Conservation (phyloP, 2,797 vertebrate genomes). For the Rhincodon typus region DNA sequence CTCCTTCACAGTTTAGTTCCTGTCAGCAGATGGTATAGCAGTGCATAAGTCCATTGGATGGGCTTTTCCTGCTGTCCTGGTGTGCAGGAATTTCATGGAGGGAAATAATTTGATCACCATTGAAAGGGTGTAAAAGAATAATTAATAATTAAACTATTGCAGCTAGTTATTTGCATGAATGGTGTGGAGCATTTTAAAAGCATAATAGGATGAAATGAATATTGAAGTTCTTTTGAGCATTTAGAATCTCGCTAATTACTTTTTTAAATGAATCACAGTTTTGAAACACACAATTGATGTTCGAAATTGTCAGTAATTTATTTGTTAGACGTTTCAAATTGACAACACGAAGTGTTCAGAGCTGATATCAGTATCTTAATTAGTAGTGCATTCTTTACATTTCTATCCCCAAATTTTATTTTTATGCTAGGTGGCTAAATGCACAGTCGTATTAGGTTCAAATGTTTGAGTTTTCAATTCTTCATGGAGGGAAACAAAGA, state of each 20-base stretch:
- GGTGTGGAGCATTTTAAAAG: not conserved
- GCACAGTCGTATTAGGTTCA: not conserved
- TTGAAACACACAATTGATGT: not conserved
- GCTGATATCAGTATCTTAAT: not conserved
- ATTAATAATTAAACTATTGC: not conserved
- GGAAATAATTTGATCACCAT: not conserved
- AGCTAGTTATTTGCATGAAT: not conserved
- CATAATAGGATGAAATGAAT: not conserved
- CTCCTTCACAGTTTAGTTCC: not conserved
- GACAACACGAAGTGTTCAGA: not conserved
- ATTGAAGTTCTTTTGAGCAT: not conserved
- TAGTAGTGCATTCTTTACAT: not conserved
- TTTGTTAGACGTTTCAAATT: not conserved
- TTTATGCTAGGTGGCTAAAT: not conserved
- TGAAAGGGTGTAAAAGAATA: not conserved
- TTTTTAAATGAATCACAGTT: not conserved
- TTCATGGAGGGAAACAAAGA: not conserved
- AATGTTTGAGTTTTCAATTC: not conserved
- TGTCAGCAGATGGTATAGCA: not conserved
- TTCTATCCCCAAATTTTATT: not conserved
- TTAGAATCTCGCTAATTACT: not conserved
- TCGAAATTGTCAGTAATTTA: not conserved
- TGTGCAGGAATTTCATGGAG: not conserved
- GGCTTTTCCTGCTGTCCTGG: not conserved
- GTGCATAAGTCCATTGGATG: not conserved